These are phyloP conservation scores for Caenorhabditis sp. DNA, from an alignment of 2,888 invertebrate genomes.

Conservation along the genomic window DNA sequence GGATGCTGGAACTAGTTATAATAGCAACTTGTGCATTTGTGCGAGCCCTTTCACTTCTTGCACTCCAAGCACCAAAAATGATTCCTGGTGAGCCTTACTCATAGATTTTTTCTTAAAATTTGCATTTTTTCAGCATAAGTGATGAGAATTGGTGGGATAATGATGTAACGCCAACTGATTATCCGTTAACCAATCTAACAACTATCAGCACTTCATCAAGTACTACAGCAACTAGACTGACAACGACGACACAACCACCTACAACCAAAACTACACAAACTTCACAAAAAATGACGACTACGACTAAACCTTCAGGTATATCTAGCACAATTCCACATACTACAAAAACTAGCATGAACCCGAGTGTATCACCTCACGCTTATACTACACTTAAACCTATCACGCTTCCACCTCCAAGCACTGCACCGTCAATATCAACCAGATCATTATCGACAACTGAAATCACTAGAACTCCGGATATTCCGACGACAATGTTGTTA, in stretches of 20 bases:
- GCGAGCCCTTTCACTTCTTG: not conserved
- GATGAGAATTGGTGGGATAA: not conserved
- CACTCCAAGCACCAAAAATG: not conserved
- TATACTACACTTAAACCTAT: not conserved
- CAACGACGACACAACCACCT: not conserved
- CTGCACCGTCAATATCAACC: no score
- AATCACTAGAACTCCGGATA: no score
- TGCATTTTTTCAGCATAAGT: not conserved
- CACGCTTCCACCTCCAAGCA: not conserved
- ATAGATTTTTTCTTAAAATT: not conserved
- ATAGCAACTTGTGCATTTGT: not conserved
- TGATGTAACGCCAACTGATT: no score
- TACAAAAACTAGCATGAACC: not conserved
- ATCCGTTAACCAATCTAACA: not conserved
- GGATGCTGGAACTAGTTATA: not conserved
- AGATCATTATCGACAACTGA: no score
- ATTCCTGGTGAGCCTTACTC: not conserved
- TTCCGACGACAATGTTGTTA: no score
- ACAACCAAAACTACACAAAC: constrained; percentile 5
- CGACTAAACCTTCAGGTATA: no score
- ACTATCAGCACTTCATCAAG: not conserved
- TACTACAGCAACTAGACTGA: not conserved
- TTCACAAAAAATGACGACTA: not conserved
- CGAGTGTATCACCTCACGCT: not conserved
- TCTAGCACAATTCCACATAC: not conserved